Base-by-base conservation (phyloP, 2,888 invertebrate genomes). In the Notodonta dromedarius region DNA sequence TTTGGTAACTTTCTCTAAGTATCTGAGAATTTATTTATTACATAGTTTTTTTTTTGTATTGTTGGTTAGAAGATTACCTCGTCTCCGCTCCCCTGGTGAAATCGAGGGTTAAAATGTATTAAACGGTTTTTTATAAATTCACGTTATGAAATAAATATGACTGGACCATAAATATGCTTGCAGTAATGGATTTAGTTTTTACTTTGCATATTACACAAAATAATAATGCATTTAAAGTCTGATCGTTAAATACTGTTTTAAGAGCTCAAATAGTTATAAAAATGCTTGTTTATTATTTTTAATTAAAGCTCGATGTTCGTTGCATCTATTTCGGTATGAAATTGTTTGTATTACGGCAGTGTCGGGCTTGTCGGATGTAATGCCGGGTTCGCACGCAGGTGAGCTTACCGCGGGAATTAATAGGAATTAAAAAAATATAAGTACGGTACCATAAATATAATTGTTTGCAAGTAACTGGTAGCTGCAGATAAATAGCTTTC, bases 311-410 rank as follows among this genome's bases (percentile, higher is more conserved):
- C 58, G 76, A 78, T 68, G 69, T 77, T 86, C 89, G 91, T 91
- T 89, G 84, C 91, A 87, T 85, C 89, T 88, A 85, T 92, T 92
- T 92, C 88, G 73, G 63, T 69, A 76, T 65, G 91, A 92, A 92
- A 92, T 90, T 84, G 90, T 81, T 87, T 88, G 91, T 89, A 84
- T 78, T 73, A 90, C 91, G 90, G 78, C 84, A 69, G 67, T 68
- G 74, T 85, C 81, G 85, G 80, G 82, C 76, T 70, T 63, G 40
- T 62, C 51, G 61, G 56, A 66, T 69, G 61, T 67, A 63, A 65
- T 60, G 54, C 58, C 60, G 51, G 44, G 55, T 67, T 70, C 66
- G 66, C 69, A 65, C 60, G 32, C 42, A 24, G 5, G 14, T 12
- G 40, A 6, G 32, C 40, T 56, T 56, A 44, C 56, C 56, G 44